Evolutionary conservation across 2,797 vertebrate genomes (phyloP), one percentile per base, ranked within the genome.

Genomic region (Pangasius djambal): DNA sequence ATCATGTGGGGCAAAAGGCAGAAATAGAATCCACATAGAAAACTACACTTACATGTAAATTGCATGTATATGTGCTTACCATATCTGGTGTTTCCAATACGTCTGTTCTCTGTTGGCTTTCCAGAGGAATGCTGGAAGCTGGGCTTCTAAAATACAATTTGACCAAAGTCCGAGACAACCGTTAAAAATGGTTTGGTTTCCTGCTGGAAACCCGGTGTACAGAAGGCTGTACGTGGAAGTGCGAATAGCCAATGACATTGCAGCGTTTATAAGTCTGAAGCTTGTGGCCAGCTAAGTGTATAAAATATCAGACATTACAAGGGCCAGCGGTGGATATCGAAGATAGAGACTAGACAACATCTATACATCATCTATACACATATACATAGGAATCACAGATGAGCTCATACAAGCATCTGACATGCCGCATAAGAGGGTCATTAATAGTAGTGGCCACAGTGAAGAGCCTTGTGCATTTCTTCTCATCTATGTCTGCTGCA

Each of bases 321-420:
- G 74, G 18, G 74, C 28, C 28, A n/a, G 75, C 13, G 15, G 13
- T 55, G 44, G 48, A 75, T 28, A 4, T 55, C 3, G 8, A 81
- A 81, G 55, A 59, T 79, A 16, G 50, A 55, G 77, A 15, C 74
- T 28, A 52, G 44, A 82, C 75, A 78, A 52, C 28, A n/a, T 52
- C 74, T 52, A 13, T 31, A 28, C 13, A 15, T 78, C 40, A 40
- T 40, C 40, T 40, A 40, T 40, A 44, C 40, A 44, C 5, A 37
- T 37, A 37, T 37, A 37, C 37, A 37, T 37, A 37, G 50, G 74
- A 89, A 82, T 81, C 85, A 37, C 63, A 79, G 34, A 48, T 40
- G 34, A 86, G 31, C 8, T 44, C 57, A 13, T 15, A 50, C 86
- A 57, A 84, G 50, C 59, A 74, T 59, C 81, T 55, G 50, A 70